Conservation (phyloP, 2,113 vertebrate genomes). For the Crotalus tigris region DNA sequence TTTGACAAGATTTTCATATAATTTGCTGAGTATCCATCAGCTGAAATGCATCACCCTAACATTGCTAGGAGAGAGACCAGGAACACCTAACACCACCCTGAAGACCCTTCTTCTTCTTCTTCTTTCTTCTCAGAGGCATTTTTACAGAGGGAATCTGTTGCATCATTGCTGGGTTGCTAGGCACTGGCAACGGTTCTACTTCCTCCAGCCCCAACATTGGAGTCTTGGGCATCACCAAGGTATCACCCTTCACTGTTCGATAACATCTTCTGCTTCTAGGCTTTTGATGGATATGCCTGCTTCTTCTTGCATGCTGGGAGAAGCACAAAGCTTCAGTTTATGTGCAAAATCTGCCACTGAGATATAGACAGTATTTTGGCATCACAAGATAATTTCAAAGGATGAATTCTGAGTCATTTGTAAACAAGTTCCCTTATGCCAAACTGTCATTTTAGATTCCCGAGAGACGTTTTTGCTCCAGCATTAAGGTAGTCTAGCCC, state of each 20-base stretch:
- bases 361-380: not conserved
- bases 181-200: constrained; percentile 80
- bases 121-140: constrained; percentile 69
- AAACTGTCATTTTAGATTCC: not conserved
- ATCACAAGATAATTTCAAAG: not conserved
- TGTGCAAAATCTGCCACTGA: not conserved
- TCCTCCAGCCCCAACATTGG: constrained; percentile 83
- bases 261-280: not conserved
- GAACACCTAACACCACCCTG: not conserved
- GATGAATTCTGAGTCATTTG: not conserved
- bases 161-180: constrained; percentile 77
- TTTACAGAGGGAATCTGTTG: constrained; percentile 79
- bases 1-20: not conserved
- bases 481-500: not conserved
- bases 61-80: not conserved
- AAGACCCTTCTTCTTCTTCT: accelerated
- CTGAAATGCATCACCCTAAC: not conserved
- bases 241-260: not conserved
- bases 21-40: not conserved
- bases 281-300: not conserved
- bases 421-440: not conserved
- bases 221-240: constrained; percentile 81
- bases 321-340: not conserved
- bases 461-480: not conserved
- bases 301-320: not conserved